Conservation (phyloP, 92 coral and sea anemone genomes). For the Bergia puertoricense region DNA sequence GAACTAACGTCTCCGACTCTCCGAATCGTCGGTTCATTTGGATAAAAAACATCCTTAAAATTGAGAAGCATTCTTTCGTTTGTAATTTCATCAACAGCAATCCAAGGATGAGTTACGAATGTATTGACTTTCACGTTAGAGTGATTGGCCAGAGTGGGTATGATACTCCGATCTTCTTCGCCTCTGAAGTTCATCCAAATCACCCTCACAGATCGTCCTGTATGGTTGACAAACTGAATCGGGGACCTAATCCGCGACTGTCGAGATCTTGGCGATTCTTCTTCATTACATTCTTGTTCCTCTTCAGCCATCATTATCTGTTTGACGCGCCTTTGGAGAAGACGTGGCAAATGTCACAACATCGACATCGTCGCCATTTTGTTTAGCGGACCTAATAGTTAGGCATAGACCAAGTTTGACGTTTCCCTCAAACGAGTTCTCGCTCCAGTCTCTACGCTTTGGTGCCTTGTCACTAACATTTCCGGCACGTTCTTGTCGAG, state of each 20-base stretch:
- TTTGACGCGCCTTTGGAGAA: neutral
- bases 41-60: constrained; percentile 67
- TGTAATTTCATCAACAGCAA: constrained; percentile 72
- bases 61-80: constrained; percentile 75
- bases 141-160: constrained; percentile 50
- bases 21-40: constrained; percentile 64
- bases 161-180: constrained; percentile 51
- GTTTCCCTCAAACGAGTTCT: neutral
- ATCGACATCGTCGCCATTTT: neutral
- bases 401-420: neutral
- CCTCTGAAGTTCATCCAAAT: constrained; percentile 84
- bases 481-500: neutral
- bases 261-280: constrained; percentile 48
- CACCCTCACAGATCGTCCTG: constrained; percentile 73
- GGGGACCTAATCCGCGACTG: constrained; percentile 61
- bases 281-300: constrained; percentile 31
- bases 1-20: constrained; percentile 44
- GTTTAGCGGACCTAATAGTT: neutral
- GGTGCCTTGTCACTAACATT: too few species aligned
- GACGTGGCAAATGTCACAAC: neutral
- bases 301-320: constrained; percentile 27
- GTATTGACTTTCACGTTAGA: constrained; percentile 53
- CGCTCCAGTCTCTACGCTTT: neutral
- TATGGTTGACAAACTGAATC: constrained; percentile 71
- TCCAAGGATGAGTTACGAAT: constrained; percentile 92